phyloP scores from a whole-genome alignment of 2,113 vertebrate species.

The Chaetodon auriga region DNA sequence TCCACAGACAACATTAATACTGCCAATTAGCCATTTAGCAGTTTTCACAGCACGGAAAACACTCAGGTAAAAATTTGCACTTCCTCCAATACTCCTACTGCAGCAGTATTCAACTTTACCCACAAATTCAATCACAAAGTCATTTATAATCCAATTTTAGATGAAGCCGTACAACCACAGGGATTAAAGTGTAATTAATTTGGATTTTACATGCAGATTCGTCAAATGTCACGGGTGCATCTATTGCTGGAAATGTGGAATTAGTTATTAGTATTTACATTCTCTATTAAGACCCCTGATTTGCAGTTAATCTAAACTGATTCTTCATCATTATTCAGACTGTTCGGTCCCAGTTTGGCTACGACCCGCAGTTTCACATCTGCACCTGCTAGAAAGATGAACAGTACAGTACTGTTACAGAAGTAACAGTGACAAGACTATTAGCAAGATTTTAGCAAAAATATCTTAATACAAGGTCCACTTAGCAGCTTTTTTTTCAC shows the following conservation, averaged over 20 bases:
- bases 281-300: neutral
- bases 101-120: neutral
- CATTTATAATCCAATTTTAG: constrained; percentile 21
- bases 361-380: neutral
- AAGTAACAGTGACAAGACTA: too few species aligned
- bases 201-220: constrained; percentile 35
- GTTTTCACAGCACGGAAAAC: neutral
- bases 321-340: neutral
- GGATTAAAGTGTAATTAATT: constrained; percentile 42
- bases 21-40: neutral
- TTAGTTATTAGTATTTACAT: constrained; percentile 18
- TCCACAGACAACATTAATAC: too few species aligned
- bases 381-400: neutral
- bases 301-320: constrained; percentile 1
- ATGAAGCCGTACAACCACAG: neutral
- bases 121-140: constrained; percentile 23
- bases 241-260: constrained; percentile 22
- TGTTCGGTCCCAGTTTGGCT: constrained; percentile 22
- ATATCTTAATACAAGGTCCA: neutral
- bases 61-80: neutral
- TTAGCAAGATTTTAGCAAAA: neutral
- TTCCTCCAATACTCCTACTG: neutral
- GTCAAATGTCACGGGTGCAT: constrained; percentile 16
- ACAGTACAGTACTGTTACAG: too few species aligned
- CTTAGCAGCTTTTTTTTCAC: too few species aligned